Evolutionary conservation across 2,888 invertebrate genomes (phyloP).

Genomic region (Prosapia bicincta): DNA sequence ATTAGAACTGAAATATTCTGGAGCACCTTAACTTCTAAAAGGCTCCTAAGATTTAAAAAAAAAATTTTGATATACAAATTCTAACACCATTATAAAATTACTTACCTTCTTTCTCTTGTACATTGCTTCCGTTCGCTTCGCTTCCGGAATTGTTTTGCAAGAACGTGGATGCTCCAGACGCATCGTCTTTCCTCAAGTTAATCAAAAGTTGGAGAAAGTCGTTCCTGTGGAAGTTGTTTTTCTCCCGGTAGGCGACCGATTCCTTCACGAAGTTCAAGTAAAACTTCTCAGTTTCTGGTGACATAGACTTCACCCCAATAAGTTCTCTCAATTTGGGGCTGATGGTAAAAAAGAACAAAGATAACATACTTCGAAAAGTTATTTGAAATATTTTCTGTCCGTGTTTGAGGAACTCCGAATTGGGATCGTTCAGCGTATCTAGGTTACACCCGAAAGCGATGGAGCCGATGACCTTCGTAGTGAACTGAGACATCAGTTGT

Average conservation of each 20-base stretch:
- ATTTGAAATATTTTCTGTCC: conserved; percentile 17
- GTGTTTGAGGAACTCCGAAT: background rate
- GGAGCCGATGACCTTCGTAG: background rate
- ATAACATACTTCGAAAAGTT: conserved; percentile 18
- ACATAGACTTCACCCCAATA: conserved; percentile 3
- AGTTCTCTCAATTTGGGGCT: conserved; percentile 21
- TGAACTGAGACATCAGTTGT: background rate
- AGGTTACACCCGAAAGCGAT: background rate
- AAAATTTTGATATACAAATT: no score
- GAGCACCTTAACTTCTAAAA: no score
- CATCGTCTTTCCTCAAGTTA: background rate
- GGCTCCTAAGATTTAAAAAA: no score
- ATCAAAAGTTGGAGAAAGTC: background rate
- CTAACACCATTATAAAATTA: no score
- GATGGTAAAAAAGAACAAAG: conserved; percentile 13
- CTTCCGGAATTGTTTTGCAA: background rate
- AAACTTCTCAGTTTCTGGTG: background rate
- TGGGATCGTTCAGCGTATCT: background rate
- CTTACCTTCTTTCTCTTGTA: no score
- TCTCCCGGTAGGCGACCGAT: background rate
- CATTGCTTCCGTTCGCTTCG: no score
- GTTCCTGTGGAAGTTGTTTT: background rate
- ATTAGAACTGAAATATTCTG: no score
- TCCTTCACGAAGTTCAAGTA: conserved; percentile 18
- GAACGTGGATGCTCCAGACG: background rate